Evolutionary conservation across 1,140 invertebrate genomes (phyloP), one percentile per base, ranked within the genome.

Genomic region (Dysdera silvatica): DNA sequence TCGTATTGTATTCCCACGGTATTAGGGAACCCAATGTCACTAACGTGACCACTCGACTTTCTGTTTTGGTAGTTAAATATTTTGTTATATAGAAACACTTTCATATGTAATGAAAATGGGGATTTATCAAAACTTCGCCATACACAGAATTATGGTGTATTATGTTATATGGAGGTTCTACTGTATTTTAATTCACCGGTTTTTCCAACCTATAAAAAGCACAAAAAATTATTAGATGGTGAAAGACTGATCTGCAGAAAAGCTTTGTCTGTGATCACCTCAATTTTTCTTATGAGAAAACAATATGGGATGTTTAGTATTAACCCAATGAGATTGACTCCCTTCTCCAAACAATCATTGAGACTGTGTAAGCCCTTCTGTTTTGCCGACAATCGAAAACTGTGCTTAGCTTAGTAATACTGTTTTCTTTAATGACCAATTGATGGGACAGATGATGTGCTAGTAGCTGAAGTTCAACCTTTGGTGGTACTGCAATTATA

Each of bases 371-470:
- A 56, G 3, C 43, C 65, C 35, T 56, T 63, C 23, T 26, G 26
- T 47, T 54, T 56, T 0, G 55, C 47, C 4, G 37, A 54, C 29
- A 26, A 45, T 61, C 57, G 31, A 61, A 66, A 12, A 61, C 51
- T 3, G 24, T 14, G 23, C 41, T 16, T 10, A 66, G 71, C 28
- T 61, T 67, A 12, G 51, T 61, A 54, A 52, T 49, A 6, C 26
- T 65, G 10, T 63, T 47, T 28, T 71, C 60, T 16, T 41, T 53
- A 12, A 67, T 29, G 24, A 73, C 64, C 1, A 56, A 26, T 20
- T 24, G 18, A 29, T 75, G 74, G 47, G 75, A 71, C 53, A 76
- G 62, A 64, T 69, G 75, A 64, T 73, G 63, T 54, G 61, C 70
- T 69, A 35, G 69, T 32, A 26, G 29, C 26, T 47, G 26, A 43